Percentiles rank a stretch among this genome's conserved stretches.
phyloP scores from a whole-genome alignment of 2,797 vertebrate genomes.

The Tiaroga cobitis region DNA sequence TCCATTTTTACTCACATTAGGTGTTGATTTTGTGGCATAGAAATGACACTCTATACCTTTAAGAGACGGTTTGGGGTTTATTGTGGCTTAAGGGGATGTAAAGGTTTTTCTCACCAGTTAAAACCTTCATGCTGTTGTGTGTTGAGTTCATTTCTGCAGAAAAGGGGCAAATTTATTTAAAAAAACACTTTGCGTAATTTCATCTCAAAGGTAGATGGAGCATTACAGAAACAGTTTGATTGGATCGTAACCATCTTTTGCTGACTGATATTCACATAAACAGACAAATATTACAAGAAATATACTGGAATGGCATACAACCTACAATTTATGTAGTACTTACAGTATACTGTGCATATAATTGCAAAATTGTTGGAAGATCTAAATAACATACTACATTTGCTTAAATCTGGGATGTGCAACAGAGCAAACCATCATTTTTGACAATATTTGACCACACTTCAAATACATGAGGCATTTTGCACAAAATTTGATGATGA shows the following conservation, averaged over 20 bases:
- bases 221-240: background rate
- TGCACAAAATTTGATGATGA: background rate
- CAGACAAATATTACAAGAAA: background rate
- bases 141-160: conserved; percentile 77
- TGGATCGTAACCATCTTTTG: background rate
- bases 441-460: background rate
- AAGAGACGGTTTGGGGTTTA: background rate
- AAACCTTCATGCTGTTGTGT: conserved; percentile 77
- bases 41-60: background rate
- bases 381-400: background rate
- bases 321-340: background rate
- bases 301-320: background rate
- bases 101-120: conserved; percentile 78
- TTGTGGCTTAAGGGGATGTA: conserved; percentile 61
- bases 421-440: background rate
- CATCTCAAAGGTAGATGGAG: too few species aligned
- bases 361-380: background rate
- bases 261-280: background rate
- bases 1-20: too few species aligned
- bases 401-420: background rate
- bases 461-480: background rate
- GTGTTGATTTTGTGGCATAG: background rate
- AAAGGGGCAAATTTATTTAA: conserved; percentile 65
- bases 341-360: too few species aligned
- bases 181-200: background rate